phyloP scores from a whole-genome alignment of 2,888 invertebrate genomes.

The Diarsia brunnea region DNA sequence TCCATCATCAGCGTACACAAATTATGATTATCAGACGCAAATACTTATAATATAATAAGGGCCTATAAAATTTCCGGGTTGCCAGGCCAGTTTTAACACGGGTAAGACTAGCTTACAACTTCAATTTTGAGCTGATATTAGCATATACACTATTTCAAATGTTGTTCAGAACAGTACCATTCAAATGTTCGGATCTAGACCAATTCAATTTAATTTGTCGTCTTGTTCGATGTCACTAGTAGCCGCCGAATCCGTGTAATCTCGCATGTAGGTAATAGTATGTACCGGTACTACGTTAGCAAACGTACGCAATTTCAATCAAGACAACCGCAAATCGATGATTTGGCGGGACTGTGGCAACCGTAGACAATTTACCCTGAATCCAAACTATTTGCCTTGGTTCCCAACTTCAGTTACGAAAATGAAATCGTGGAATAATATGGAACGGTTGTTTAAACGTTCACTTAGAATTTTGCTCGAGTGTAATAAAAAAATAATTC shows the following conservation, averaged over 20 bases:
- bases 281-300: constrained; percentile 44
- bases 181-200: not conserved
- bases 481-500: constrained; percentile 24
- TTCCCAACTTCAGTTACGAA: constrained; percentile 25
- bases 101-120: not conserved
- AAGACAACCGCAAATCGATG: constrained; percentile 66
- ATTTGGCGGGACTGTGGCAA: constrained; percentile 46
- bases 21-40: too few species aligned
- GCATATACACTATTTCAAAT: not conserved
- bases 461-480: not conserved
- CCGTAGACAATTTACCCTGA: constrained; percentile 51
- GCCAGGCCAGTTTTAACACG: too few species aligned
- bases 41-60: too few species aligned
- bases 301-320: constrained; percentile 63
- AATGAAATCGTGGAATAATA: constrained; percentile 16
- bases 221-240: constrained; percentile 14
- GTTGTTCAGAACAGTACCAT: not conserved
- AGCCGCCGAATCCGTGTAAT: constrained; percentile 32
- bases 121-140: not conserved
- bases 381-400: constrained; percentile 48
- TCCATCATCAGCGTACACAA: too few species aligned
- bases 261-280: constrained; percentile 29
- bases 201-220: constrained; percentile 29
- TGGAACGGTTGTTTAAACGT: not conserved
- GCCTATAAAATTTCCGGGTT: too few species aligned